These are phyloP conservation scores for Cephus cinctus DNA, from an alignment of 1,140 invertebrate species.

Conservation along the genomic window DNA sequence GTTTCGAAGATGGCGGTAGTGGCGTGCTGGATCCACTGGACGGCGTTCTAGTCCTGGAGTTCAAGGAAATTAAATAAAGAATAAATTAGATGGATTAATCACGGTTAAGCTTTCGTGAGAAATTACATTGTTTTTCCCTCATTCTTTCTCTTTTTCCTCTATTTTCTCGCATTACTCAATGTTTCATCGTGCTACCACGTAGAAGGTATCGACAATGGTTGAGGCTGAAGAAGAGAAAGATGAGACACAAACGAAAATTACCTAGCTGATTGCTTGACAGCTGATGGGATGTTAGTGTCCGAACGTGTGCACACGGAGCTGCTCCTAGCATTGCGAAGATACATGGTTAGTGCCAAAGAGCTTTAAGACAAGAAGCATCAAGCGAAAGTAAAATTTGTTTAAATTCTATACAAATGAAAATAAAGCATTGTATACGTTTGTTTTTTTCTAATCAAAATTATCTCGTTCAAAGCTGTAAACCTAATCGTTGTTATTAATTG, in stretches of 20 bases:
- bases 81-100: conserved; percentile 8
- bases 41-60: conserved; percentile 66
- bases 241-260: conserved; percentile 32
- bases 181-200: too few relatives aligned
- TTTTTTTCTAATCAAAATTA: too few relatives aligned
- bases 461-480: too few relatives aligned
- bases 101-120: conserved; percentile 5
- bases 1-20: conserved; percentile 62
- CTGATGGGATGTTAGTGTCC: conserved; percentile 53
- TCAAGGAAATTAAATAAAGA: conserved; percentile 27
- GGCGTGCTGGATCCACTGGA: conserved; percentile 69
- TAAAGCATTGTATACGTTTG: too few relatives aligned
- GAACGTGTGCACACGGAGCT: conserved; percentile 50
- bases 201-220: too few relatives aligned
- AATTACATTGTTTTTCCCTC: neutral
- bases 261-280: conserved; percentile 47
- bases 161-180: neutral
- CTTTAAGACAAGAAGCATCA: conserved; percentile 5
- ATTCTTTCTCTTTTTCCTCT: neutral
- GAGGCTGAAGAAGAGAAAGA: too few relatives aligned
- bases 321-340: conserved; percentile 43
- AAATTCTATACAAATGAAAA: too few relatives aligned
- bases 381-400: too few relatives aligned
- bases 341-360: conserved; percentile 14
- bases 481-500: too few relatives aligned